Evolutionary conservation across 2,113 vertebrate genomes (phyloP).

Genomic region (Microcebus jonahi): DNA sequence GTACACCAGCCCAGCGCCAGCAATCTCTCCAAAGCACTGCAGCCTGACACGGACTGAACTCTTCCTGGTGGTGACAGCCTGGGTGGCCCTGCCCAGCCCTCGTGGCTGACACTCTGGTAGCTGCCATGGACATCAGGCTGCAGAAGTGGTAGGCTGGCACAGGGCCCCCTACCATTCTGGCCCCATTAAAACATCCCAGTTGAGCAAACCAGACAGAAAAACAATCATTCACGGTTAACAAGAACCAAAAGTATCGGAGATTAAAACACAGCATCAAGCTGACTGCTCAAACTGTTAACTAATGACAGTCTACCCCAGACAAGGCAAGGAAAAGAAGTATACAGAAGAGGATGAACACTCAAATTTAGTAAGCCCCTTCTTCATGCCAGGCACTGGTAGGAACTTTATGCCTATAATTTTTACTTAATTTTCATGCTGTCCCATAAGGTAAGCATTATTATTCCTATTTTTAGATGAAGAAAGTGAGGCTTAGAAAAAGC

Average conservation of each 20-base stretch:
- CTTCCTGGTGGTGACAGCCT: not conserved
- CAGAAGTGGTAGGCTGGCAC: too few species aligned
- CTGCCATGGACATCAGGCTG: accelerated
- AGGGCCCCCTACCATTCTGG: not conserved
- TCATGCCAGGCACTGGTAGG: not conserved
- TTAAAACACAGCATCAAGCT: not conserved
- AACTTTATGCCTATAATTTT: not conserved
- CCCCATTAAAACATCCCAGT: not conserved
- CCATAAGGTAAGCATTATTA: not conserved
- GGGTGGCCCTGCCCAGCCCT: not conserved
- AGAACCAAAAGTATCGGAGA: not conserved
- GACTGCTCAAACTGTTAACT: not conserved
- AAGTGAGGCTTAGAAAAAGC: not conserved
- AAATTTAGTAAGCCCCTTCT: not conserved
- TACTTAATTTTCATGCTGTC: not conserved
- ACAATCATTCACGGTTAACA: not conserved
- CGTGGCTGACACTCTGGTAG: not conserved
- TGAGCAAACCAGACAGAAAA: not conserved
- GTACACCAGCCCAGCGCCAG: too few species aligned
- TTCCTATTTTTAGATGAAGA: not conserved
- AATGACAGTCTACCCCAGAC: not conserved
- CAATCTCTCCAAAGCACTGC: not conserved
- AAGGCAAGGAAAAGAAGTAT: not conserved
- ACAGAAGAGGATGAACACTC: not conserved
- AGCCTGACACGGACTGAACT: not conserved